Evolutionary conservation across 2,888 invertebrate genomes (phyloP).

Genomic region (Drymonia ruficornis): DNA sequence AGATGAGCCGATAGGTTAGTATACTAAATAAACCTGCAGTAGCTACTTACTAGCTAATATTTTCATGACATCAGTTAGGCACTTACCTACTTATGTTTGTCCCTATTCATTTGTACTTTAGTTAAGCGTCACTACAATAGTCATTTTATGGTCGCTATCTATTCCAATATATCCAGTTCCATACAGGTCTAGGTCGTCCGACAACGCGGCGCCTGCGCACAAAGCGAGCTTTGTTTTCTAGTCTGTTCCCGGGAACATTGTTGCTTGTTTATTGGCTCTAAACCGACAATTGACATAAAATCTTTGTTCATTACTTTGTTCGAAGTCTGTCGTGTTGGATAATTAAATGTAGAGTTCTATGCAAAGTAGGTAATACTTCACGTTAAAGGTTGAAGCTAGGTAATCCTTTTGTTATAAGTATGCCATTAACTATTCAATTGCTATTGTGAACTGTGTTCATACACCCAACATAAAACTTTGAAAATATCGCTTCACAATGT

Average conservation of each 20-base stretch:
- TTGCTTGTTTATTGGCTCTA: conserved; percentile 42
- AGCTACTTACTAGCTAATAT: no score
- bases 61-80: no score
- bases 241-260: conserved; percentile 45
- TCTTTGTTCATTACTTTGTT: conserved; percentile 33
- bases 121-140: not conserved
- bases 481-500: no score
- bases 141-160: conserved; percentile 7
- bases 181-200: conserved; percentile 25
- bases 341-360: not conserved
- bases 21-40: no score
- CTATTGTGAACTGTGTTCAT: no score
- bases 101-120: no score
- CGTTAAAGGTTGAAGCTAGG: not conserved
- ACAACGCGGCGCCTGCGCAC: conserved; percentile 42
- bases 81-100: no score
- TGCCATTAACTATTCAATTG: no score
- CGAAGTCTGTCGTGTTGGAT: conserved; percentile 11
- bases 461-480: no score
- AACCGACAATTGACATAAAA: conserved; percentile 35
- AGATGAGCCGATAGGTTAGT: no score
- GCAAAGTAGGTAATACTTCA: not conserved
- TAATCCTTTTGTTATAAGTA: no score
- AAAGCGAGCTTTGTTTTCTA: conserved; percentile 40
- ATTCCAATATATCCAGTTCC: conserved; percentile 1